Evolutionary conservation across 1,140 invertebrate species (phyloP), one percentile per base, ranked within the genome.

Genomic region (Lethocerus indicus): DNA sequence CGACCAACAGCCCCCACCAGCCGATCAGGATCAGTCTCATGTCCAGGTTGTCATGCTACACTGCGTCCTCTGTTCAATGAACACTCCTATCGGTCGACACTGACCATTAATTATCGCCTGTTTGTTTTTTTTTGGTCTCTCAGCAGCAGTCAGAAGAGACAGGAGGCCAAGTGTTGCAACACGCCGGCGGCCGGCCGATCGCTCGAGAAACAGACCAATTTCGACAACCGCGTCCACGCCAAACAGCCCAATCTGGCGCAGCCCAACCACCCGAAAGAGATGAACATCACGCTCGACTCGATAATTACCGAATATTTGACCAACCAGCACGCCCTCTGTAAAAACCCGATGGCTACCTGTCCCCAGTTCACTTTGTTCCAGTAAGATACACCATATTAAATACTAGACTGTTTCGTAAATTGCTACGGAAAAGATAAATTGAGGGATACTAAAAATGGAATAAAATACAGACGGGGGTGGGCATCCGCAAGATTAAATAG

Each of bases 261-360:
- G 56, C n/a, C n/a, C n/a, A n/a, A n/a, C n/a, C 62, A 5, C 54
- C 59, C 12, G 65, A 67, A 57, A 56, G 61, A 58, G 55, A 71
- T 57, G 51, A 63, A 64, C 2, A 73, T 89, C 18, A 84, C 83
- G 1, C 69, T 97, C 20, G 85, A 94, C 63, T 83, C 84, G 24
- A 96, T 97, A 62, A 87, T 97, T 32, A 94, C 86, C 0, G 89
- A 93, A 65, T 97, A 95, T 68, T 72, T 96, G 32, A 84, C 88
- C 36, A 93, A 95, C 69, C 93, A 98, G 64, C 87, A 91, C 65
- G 81, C 87, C n/a, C 65, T 89, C 3, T 91, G 87, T 68, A 88
- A 87, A 71, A 89, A 89, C 67, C 87, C 87, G 3, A 87, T 90
- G 72, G 83, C 83, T 23, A 90, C 85, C 0, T 90, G 86, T 66